Evolutionary conservation across 1,140 invertebrate species (phyloP).

Genomic region (Teleogryllus occipitalis): DNA sequence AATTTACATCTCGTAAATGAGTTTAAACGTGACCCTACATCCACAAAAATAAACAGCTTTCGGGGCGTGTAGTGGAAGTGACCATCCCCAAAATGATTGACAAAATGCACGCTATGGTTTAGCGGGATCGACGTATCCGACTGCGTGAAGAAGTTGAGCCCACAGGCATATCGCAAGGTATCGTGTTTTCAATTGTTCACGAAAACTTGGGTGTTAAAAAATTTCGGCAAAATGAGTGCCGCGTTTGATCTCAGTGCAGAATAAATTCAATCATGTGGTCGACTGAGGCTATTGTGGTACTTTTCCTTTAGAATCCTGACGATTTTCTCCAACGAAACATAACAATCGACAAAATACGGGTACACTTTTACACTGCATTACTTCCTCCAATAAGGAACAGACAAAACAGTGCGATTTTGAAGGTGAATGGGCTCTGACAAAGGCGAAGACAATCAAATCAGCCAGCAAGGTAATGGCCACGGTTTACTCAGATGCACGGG

Average conservation of each 20-base stretch:
- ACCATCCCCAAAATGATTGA: slow-evolving; percentile 25
- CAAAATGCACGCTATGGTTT: slow-evolving; percentile 28
- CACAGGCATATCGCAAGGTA: slow-evolving; percentile 17
- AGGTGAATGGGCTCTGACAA: slow-evolving; percentile 19
- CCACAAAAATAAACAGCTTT: background rate
- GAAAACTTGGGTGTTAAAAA: background rate
- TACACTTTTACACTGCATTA: too few relatives aligned
- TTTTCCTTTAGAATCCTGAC: background rate
- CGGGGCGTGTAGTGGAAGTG: slow-evolving; percentile 16
- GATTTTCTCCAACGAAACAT: slow-evolving; percentile 27
- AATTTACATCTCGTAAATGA: slow-evolving; percentile 27
- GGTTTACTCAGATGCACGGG: slow-evolving; percentile 27
- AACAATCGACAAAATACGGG: slow-evolving; percentile 34
- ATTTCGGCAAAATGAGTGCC: background rate
- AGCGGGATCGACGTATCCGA: slow-evolving; percentile 28
- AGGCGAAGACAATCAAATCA: slow-evolving; percentile 29
- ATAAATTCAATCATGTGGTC: background rate
- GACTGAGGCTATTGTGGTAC: slow-evolving; percentile 13
- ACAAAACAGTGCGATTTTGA: too few relatives aligned
- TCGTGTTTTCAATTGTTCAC: background rate
- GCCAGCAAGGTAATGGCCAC: slow-evolving; percentile 29
- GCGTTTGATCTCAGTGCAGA: background rate
- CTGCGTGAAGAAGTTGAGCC: slow-evolving; percentile 27
- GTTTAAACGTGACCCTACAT: slow-evolving; percentile 26
- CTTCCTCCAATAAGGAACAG: slow-evolving; percentile 34